phyloP scores from a whole-genome alignment of 2,888 invertebrate genomes.

The Taphrorychus bicolor region DNA sequence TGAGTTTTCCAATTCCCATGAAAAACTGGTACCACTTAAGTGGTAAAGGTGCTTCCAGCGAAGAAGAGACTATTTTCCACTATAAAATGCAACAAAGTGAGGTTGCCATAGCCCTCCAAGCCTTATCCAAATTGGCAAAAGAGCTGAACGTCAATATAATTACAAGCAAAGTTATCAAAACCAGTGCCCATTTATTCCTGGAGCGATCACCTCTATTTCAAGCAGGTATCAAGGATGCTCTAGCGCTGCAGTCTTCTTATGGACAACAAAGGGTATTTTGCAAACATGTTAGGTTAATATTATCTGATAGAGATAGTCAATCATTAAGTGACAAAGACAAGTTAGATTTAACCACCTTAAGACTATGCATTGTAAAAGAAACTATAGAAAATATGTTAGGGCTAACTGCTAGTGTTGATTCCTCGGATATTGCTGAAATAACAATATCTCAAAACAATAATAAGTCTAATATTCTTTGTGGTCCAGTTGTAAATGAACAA shows the following conservation, averaged over 20 bases:
- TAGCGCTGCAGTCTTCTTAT: slow-evolving; percentile 49
- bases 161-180: slow-evolving; percentile 50
- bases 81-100: slow-evolving; percentile 42
- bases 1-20: slow-evolving; percentile 67
- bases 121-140: slow-evolving; percentile 47
- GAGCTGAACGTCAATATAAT: slow-evolving; percentile 15
- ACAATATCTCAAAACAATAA: neutral
- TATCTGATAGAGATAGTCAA: slow-evolving; percentile 45
- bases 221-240: slow-evolving; percentile 50
- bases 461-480: slow-evolving; percentile 61
- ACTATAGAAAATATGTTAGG: slow-evolving; percentile 56
- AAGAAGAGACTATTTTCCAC: slow-evolving; percentile 45
- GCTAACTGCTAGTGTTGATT: slow-evolving; percentile 48
- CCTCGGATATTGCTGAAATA: neutral
- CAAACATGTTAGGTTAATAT: slow-evolving; percentile 40
- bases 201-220: slow-evolving; percentile 57
- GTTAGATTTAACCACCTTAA: slow-evolving; percentile 53
- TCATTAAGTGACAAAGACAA: neutral
- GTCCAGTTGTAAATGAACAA: slow-evolving; percentile 67
- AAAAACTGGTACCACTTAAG: slow-evolving; percentile 65
- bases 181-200: slow-evolving; percentile 64
- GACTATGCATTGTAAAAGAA: slow-evolving; percentile 56
- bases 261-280: slow-evolving; percentile 44
- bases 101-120: slow-evolving; percentile 48
- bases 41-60: no score